Evolutionary conservation across 2,113 vertebrate genomes (phyloP).

Genomic region (Grammomys dolichurus): DNA sequence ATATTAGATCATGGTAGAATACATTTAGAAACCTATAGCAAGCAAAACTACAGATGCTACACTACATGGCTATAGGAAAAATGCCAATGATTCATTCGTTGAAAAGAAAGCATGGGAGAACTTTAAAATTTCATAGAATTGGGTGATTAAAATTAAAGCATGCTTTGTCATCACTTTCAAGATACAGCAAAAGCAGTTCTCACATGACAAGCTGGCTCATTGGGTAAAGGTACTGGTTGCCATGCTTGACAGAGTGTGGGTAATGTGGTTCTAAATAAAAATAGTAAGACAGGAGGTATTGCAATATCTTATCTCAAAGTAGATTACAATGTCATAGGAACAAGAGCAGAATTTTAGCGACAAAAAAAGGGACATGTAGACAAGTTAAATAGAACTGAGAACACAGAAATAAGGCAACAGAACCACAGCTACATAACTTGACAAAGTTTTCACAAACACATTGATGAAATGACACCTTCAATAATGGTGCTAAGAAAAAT

Average conservation of each 20-base stretch:
- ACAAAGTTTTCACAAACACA: neutral
- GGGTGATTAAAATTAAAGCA: neutral
- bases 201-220: neutral
- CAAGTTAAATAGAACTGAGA: neutral
- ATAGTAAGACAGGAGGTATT: neutral
- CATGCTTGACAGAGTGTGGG: no score
- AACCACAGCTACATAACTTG: neutral
- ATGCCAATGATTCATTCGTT: neutral
- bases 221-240: neutral
- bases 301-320: neutral
- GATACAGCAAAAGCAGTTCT: neutral
- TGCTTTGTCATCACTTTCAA: neutral
- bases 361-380: neutral
- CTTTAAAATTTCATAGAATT: neutral
- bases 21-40: neutral
- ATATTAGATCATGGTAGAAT: neutral
- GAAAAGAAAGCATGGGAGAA: neutral
- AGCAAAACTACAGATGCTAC: neutral
- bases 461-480: neutral
- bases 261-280: neutral
- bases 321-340: neutral
- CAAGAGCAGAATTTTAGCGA: neutral
- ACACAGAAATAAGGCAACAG: neutral
- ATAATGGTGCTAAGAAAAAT: neutral
- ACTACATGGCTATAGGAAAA: neutral